phyloP scores from a whole-genome alignment of 2,888 invertebrate genomes.

The Drosophila dives region DNA sequence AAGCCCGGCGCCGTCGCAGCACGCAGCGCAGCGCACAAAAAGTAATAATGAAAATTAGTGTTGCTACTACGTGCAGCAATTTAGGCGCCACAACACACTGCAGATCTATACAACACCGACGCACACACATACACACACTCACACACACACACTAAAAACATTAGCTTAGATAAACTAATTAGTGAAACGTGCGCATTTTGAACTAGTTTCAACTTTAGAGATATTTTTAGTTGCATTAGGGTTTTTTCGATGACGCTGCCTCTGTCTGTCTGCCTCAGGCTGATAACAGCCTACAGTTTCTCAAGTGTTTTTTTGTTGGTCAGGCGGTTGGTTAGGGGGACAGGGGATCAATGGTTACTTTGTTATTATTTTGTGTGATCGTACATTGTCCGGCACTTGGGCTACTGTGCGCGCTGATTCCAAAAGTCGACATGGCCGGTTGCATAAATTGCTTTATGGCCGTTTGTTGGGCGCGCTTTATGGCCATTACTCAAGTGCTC shows the following conservation, averaged over 20 bases:
- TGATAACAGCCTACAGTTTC: conserved; percentile 74
- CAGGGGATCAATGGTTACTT: not conserved
- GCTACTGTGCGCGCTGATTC: conserved; percentile 78
- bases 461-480: conserved; percentile 73
- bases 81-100: conserved; percentile 68
- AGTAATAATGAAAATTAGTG: conserved; percentile 62
- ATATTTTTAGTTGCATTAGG: conserved; percentile 1
- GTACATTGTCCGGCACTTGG: conserved; percentile 29
- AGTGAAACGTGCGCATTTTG: conserved; percentile 46
- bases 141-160: conserved; percentile 16
- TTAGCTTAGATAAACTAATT: conserved; percentile 67
- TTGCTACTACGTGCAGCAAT: conserved; percentile 70
- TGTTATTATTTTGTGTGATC: conserved; percentile 3
- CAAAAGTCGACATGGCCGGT: conserved; percentile 68
- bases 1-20: conserved; percentile 60
- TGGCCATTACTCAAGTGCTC: conserved; percentile 81
- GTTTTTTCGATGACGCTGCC: conserved; percentile 14
- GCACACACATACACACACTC: not conserved
- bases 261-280: not conserved
- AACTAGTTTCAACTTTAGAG: conserved; percentile 37
- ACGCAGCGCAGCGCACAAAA: conserved; percentile 41
- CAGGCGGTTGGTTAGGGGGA: not conserved
- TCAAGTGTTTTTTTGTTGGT: conserved; percentile 49
- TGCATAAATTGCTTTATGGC: conserved; percentile 80
- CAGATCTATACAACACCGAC: conserved; percentile 8